Percentiles rank a stretch among this genome's conserved stretches.
Conservation (phyloP, 2,888 invertebrate genomes). For the Camponotus fellah region DNA sequence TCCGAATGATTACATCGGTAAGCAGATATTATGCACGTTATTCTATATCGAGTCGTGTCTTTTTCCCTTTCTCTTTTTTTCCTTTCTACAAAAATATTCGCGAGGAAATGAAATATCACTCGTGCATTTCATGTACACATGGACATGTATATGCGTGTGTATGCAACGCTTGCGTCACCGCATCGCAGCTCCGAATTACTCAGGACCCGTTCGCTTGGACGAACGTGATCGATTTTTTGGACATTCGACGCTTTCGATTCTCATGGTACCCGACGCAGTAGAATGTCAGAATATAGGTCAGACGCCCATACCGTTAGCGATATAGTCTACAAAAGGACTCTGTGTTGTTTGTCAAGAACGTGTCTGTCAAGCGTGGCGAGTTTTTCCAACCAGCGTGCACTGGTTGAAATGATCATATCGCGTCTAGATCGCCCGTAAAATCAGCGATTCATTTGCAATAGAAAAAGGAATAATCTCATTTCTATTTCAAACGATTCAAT, state of each 20-base stretch:
- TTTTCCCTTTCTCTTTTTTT: not conserved
- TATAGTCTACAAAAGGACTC: slow-evolving; percentile 21
- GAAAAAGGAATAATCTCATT: not conserved
- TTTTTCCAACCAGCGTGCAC: not conserved
- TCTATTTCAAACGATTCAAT: not conserved
- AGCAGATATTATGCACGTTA: slow-evolving; percentile 29
- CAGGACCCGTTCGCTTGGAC: slow-evolving; percentile 6
- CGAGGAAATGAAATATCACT: slow-evolving; percentile 49
- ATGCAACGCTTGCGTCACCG: slow-evolving; percentile 49
- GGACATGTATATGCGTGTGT: not conserved
- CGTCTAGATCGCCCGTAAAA: not conserved
- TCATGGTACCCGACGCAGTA: slow-evolving; percentile 10
- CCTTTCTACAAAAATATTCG: not conserved
- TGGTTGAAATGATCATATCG: slow-evolving; percentile 5
- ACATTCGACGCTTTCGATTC: slow-evolving; percentile 51
- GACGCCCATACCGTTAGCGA: slow-evolving; percentile 33
- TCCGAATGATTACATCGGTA: slow-evolving; percentile 75
- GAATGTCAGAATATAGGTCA: slow-evolving; percentile 44
- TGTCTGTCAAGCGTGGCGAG: not conserved
- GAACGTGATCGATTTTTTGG: slow-evolving; percentile 51
- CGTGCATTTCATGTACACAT: slow-evolving; percentile 20
- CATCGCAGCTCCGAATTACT: slow-evolving; percentile 27
- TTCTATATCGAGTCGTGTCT: not conserved
- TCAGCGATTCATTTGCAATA: not conserved
- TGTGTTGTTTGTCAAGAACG: not conserved